phyloP scores from a whole-genome alignment of 2,888 invertebrate species.

The Eremobia ochroleuca region DNA sequence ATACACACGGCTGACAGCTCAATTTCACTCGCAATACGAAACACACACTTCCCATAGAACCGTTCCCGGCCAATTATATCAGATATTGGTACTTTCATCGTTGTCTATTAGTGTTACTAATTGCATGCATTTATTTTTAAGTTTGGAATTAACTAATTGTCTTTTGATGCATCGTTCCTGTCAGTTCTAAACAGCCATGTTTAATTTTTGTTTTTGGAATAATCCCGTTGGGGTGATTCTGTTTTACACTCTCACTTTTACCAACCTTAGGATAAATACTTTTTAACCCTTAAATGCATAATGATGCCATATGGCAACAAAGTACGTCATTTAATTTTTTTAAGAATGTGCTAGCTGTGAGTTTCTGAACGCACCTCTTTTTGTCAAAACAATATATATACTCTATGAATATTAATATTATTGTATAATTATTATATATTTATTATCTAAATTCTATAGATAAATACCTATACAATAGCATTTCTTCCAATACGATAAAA shows the following conservation, averaged over 20 bases:
- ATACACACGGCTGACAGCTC: slow-evolving; percentile 87
- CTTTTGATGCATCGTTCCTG: slow-evolving; percentile 56
- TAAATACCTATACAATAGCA: no score
- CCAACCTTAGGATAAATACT: not conserved
- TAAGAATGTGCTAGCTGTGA: no score
- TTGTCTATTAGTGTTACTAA: slow-evolving; percentile 64
- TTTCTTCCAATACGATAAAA: no score
- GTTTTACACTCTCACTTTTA: slow-evolving; percentile 40
- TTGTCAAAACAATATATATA: no score
- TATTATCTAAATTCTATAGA: no score
- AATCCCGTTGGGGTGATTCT: not conserved
- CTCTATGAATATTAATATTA: no score
- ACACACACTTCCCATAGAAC: slow-evolving; percentile 73
- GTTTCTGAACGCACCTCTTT: no score
- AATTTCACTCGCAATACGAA: slow-evolving; percentile 83
- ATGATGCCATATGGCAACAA: no score
- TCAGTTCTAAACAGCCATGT: slow-evolving; percentile 32
- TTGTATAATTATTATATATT: no score
- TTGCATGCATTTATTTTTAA: slow-evolving; percentile 58
- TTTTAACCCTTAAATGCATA: no score
- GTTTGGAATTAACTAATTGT: slow-evolving; percentile 52
- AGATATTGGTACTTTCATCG: slow-evolving; percentile 68
- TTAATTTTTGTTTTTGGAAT: slow-evolving; percentile 45
- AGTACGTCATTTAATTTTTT: no score
- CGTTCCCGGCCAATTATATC: slow-evolving; percentile 74